Conservation (phyloP, 2,797 vertebrate species). For the Pipistrellus pygmaeus region DNA sequence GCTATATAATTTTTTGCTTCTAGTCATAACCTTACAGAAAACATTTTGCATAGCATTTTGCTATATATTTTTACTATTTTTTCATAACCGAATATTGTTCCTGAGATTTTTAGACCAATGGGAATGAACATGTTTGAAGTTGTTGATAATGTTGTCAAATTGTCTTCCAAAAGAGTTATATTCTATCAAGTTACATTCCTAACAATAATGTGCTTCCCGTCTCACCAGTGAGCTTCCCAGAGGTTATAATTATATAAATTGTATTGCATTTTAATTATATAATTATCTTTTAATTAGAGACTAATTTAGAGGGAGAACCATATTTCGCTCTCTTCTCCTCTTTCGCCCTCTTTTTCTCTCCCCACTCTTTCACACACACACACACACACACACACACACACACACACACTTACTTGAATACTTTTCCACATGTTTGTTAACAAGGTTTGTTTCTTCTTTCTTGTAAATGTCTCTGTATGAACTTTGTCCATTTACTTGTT, state of each 20-base stretch:
- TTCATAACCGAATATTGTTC: not conserved
- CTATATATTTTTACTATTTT: not conserved
- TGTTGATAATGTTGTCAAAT: not conserved
- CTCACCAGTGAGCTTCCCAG: not conserved
- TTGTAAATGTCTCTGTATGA: constrained; percentile 31
- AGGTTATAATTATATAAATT: not conserved
- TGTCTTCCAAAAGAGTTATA: not conserved
- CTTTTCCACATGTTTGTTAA: not conserved
- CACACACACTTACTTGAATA: not conserved
- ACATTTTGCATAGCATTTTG: not conserved
- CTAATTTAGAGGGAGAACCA: constrained; percentile 19
- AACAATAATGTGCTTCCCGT: not conserved
- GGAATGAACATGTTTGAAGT: not conserved
- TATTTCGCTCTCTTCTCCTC: not conserved
- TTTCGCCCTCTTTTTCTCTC: too few relatives aligned
- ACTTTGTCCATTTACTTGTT: not conserved
- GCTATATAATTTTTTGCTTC: not conserved
- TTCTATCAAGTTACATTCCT: not conserved
- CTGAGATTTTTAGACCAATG: not conserved
- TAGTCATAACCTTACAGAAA: not conserved
- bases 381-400: not conserved
- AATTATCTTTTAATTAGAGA: constrained; percentile 25
- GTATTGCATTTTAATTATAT: constrained; percentile 29
- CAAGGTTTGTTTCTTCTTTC: constrained; percentile 26
- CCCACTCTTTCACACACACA: too few relatives aligned